Evolutionary conservation across 2,797 vertebrate species (phyloP), one percentile per base, ranked within the genome.

Genomic region (Galago senegalensis): DNA sequence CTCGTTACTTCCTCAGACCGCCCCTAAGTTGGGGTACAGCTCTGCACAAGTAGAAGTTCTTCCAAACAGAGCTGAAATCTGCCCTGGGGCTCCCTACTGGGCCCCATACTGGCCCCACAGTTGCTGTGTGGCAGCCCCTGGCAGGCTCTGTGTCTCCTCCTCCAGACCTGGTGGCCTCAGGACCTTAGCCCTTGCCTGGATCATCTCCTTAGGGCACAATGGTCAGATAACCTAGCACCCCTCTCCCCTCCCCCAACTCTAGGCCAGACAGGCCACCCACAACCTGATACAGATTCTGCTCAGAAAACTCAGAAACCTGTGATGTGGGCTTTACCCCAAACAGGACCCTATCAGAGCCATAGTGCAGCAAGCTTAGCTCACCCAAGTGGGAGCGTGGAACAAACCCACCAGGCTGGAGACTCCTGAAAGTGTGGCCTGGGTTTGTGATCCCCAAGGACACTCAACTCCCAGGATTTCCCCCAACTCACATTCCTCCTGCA

Each of bases 261-360:
- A 11, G 49, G 40, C 37, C 31, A 40, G 2, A n/a, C 76, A 99
- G 99, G 99, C 99, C 1, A 98, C 99, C 99, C 61, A 99, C 83
- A 99, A 99, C 97, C 98, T 99, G 13, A 99, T 99, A 99, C 99
- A 77, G 99, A 99, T 91, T 98, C 99, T 1, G 99, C 98, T 67
- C 98, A 96, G 99, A 99, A 61, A 99, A 99, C 92, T 98, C 99
- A 96, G 99, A 99, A 98, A 99, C 99, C 97, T 99, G 99, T 92
- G 99, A 99, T 98, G 99, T 99, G 31, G 99, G 99, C 43, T 99
- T 99, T 97, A 99, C 99, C 89, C 99, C 99, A 98, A 99, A 99
- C 98, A 98, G 99, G 77, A 99, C 98, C 8, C 93, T 97, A 0
- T 98, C 98, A 69, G 97, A 99, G 94, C 98, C 99, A 29, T 99